These are phyloP conservation scores for Actinostola sp. DNA, from an alignment of 92 coral and sea anemone genomes.

Conservation along the genomic window DNA sequence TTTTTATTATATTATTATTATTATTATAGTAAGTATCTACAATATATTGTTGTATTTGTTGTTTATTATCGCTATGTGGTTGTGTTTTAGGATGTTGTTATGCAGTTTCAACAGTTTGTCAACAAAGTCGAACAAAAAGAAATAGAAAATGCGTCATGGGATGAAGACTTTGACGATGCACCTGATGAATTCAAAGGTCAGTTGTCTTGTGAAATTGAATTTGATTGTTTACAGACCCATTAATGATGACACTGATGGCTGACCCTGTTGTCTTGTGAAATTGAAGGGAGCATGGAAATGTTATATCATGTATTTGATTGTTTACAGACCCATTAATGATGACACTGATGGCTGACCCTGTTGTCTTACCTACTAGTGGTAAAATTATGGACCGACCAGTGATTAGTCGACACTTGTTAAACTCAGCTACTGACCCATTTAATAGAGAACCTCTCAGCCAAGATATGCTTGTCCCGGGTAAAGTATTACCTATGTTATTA, in stretches of 20 bases:
- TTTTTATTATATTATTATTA: too few relatives aligned
- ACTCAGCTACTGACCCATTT: slow-evolving; percentile 98
- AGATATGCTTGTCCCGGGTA: slow-evolving; percentile 95
- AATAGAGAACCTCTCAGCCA: slow-evolving; percentile 86
- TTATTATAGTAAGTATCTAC: too few relatives aligned
- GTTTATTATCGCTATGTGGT: background rate
- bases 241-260: slow-evolving; percentile 93
- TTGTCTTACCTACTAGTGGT: slow-evolving; percentile 95
- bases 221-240: slow-evolving; percentile 67
- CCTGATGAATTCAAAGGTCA: slow-evolving; percentile 95
- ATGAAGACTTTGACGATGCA: slow-evolving; percentile 97
- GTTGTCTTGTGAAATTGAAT: background rate
- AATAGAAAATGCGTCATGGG: slow-evolving; percentile 67
- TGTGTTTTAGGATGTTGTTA: slow-evolving; percentile 59
- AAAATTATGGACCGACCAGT: slow-evolving; percentile 94
- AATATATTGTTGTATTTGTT: background rate
- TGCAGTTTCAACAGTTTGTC: slow-evolving; percentile 74
- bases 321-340: slow-evolving; percentile 91
- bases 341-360: slow-evolving; percentile 95
- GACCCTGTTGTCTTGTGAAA: slow-evolving; percentile 68
- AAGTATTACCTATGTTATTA: background rate
- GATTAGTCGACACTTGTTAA: slow-evolving; percentile 90
- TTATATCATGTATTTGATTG: background rate
- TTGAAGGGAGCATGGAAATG: background rate
- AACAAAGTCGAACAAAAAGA: slow-evolving; percentile 81